These are phyloP conservation scores for Aquatica leii DNA, from an alignment of 2,888 invertebrate genomes.

Conservation along the genomic window DNA sequence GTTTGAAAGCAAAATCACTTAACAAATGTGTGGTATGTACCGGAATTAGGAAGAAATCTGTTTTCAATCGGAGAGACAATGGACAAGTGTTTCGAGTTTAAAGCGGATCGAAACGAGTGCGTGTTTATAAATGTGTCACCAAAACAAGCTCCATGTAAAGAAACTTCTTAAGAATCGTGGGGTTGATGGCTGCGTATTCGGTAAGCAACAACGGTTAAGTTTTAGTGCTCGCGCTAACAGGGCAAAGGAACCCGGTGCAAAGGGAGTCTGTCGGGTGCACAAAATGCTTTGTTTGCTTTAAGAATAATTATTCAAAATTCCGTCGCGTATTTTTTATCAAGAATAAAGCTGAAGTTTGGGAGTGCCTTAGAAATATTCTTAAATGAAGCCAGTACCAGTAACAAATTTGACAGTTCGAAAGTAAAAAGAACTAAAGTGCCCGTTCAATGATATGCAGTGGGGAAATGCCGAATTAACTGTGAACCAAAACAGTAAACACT, in stretches of 20 bases:
- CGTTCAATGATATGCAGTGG: too few relatives aligned
- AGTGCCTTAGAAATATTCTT: background rate
- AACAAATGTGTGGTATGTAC: slow-evolving; percentile 6
- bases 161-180: background rate
- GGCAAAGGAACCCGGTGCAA: background rate
- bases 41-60: slow-evolving; percentile 1
- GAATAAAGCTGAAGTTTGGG: background rate
- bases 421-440: background rate
- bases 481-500: too few relatives aligned
- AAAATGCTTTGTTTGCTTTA: too few relatives aligned
- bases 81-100: background rate
- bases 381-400: background rate
- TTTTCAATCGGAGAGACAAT: slow-evolving; percentile 11
- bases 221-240: background rate
- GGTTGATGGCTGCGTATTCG: background rate
- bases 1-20: slow-evolving; percentile 2
- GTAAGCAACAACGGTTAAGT: background rate
- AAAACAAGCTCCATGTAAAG: background rate
- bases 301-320: too few relatives aligned
- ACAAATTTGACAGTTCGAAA: background rate
- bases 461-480: too few relatives aligned
- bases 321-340: too few relatives aligned
- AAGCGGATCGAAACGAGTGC: background rate
- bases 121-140: background rate
- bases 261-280: background rate